Evolutionary conservation across 2,113 vertebrate species (phyloP), one percentile per base, ranked within the genome.

Genomic region (Marmota flaviventris): DNA sequence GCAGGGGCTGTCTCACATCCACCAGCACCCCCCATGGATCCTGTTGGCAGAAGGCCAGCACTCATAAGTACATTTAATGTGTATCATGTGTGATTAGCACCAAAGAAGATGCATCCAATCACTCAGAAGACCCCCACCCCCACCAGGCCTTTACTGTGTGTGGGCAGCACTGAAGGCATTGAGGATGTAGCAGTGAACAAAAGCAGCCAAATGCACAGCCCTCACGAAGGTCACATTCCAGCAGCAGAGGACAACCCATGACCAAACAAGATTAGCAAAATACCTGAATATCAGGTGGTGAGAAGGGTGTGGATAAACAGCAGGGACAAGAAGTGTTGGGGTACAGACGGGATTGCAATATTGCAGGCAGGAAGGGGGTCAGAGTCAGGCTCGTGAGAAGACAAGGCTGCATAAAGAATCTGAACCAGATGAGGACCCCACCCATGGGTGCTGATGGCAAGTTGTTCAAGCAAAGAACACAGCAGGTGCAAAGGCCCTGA

Each of bases 21-120:
- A 0, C 27, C n/a, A n/a, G 1, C 18, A 24, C 27, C 51, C 7
- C 63, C 2, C 42, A 13, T 4, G 1, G 5, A 29, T 24, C 72
- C 45, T 72, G 29, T n/a, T 72, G 69, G n/a, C 1, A 3, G 53
- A 39, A 17, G 17, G 53, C 18, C 53, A 39, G 14, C 78, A 76
- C 4, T 14, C 42, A 12, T n/a, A 53, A 56, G 77, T 13, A 20
- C 8, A 34, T 3, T 45, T 25, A 27, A 8, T 63, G 51, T 39
- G 4, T 14, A 56, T 37, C 81, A 20, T 1, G 14, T 17, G 29
- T 27, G 45, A 76, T 48, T 18, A 48, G 24, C 12, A 18, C 25
- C 53, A 39, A 39, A 67, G 22, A 79, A 84, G 70, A 7, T 13
- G 58, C 3, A 67, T 39, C 10, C 2, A 9, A 11, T 7, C 51